phyloP scores from a whole-genome alignment of 2,888 invertebrate species.

The Camptogramma bilineatum region DNA sequence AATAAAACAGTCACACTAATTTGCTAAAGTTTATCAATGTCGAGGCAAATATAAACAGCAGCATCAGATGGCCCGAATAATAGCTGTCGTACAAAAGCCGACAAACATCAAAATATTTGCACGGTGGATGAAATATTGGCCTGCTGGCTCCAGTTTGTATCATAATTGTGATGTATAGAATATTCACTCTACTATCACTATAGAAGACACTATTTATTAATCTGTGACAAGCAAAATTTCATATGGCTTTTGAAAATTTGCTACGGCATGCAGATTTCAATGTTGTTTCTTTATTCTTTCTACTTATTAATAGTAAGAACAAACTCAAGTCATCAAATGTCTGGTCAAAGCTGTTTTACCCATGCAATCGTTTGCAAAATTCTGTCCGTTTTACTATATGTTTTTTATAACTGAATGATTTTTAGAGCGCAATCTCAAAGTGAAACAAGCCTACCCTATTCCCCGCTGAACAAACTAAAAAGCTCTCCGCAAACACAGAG shows the following conservation, averaged over 20 bases:
- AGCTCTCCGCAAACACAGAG: constrained; percentile 46
- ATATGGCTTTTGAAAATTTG: not conserved
- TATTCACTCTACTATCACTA: constrained; percentile 7
- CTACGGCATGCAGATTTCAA: too few relatives aligned
- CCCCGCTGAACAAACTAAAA: constrained; percentile 34
- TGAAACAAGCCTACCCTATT: constrained; percentile 11
- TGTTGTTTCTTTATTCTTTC: too few relatives aligned
- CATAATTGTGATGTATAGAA: constrained; percentile 5
- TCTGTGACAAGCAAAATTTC: not conserved
- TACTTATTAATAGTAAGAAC: too few relatives aligned
- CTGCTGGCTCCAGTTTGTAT: constrained; percentile 11
- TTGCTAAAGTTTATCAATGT: constrained; percentile 49
- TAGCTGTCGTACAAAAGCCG: constrained; percentile 61
- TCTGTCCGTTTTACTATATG: too few relatives aligned
- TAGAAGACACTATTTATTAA: not conserved
- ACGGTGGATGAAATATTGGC: constrained; percentile 72
- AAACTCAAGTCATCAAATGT: too few relatives aligned
- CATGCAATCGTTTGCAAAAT: too few relatives aligned
- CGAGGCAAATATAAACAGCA: constrained; percentile 50
- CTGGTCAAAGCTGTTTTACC: too few relatives aligned
- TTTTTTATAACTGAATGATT: too few relatives aligned
- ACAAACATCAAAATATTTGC: constrained; percentile 82
- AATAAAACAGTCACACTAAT: constrained; percentile 48
- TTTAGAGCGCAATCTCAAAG: constrained; percentile 9
- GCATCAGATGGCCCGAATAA: constrained; percentile 60